Evolutionary conservation across 2,888 invertebrate genomes (phyloP).

Genomic region (Scaptomyza parva): DNA sequence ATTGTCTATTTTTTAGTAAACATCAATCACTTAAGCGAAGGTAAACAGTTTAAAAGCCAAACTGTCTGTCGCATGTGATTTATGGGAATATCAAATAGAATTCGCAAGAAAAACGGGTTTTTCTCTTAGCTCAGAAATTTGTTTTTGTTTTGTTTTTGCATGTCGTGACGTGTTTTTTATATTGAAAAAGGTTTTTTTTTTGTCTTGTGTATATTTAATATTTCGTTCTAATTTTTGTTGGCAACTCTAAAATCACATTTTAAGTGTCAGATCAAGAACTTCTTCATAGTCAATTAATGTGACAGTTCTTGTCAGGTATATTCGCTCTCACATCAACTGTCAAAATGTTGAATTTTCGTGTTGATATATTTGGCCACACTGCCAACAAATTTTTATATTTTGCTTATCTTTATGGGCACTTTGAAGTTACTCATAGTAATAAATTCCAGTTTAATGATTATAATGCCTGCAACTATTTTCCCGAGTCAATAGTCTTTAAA

Average conservation of each 20-base stretch:
- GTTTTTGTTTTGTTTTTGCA: slow-evolving; percentile 1
- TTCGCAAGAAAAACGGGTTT: slow-evolving; percentile 25
- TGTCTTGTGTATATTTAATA: not conserved
- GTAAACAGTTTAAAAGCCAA: slow-evolving; percentile 30
- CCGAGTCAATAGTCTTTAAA: slow-evolving; percentile 3
- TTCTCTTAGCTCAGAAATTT: slow-evolving; percentile 4
- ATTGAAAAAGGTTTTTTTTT: slow-evolving; percentile 1
- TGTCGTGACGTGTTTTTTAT: slow-evolving; percentile 6
- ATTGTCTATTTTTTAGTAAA: slow-evolving; percentile 17
- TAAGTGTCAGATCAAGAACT: not conserved
- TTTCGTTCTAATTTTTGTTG: not conserved
- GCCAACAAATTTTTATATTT: slow-evolving; percentile 1
- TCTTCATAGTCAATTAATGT: not conserved
- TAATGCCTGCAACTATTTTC: slow-evolving; percentile 33
- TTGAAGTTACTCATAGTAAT: slow-evolving; percentile 26
- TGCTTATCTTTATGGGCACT: slow-evolving; percentile 26
- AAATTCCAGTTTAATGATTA: slow-evolving; percentile 35
- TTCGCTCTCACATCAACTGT: slow-evolving; percentile 1
- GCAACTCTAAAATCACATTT: not conserved
- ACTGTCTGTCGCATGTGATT: slow-evolving; percentile 14
- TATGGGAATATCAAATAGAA: slow-evolving; percentile 33
- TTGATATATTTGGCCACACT: slow-evolving; percentile 9
- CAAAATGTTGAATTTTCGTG: not conserved
- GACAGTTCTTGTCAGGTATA: not conserved
- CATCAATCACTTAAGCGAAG: slow-evolving; percentile 35